These are phyloP conservation scores for Hylaeus volcanicus DNA, from an alignment of 1,140 invertebrate species.

Conservation along the genomic window DNA sequence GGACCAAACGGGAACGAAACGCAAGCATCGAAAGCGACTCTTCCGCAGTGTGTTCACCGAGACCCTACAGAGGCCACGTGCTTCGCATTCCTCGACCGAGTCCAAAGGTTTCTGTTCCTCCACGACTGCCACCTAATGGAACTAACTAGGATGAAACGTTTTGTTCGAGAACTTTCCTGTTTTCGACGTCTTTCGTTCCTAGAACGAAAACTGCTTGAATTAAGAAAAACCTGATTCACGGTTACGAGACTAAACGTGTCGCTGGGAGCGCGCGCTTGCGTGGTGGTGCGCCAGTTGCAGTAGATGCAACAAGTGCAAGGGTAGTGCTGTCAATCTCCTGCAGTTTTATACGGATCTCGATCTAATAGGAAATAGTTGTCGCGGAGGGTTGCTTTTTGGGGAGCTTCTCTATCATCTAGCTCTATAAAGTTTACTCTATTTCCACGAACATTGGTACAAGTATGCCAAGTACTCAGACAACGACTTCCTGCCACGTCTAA, in stretches of 20 bases:
- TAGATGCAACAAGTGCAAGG: conserved; percentile 46
- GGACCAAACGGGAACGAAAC: not conserved
- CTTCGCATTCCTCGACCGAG: not conserved
- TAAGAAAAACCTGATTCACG: not conserved
- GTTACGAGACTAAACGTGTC: not conserved
- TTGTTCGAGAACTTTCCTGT: not conserved
- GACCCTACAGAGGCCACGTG: not conserved
- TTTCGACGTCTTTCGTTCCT: too few relatives aligned
- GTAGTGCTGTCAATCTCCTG: not conserved
- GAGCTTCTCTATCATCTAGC: too few relatives aligned
- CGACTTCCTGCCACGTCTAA: too few relatives aligned
- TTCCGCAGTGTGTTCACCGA: not conserved
- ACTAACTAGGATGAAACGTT: not conserved
- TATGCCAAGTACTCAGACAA: too few relatives aligned
- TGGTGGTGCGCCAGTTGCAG: conserved; percentile 1
- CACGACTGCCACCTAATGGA: not conserved
- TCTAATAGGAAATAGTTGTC: not conserved
- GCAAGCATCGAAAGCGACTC: too few relatives aligned
- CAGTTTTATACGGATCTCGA: not conserved
- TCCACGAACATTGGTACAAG: too few relatives aligned
- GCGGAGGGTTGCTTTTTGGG: too few relatives aligned
- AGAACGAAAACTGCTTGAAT: not conserved
- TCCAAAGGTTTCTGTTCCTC: not conserved
- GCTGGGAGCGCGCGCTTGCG: conserved; percentile 7
- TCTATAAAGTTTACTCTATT: too few relatives aligned